A percentile compares a stretch with the other conserved stretches of the same genome.
Conservation (phyloP, 2,888 invertebrate genomes). For the Nemotelus nigrinus region DNA sequence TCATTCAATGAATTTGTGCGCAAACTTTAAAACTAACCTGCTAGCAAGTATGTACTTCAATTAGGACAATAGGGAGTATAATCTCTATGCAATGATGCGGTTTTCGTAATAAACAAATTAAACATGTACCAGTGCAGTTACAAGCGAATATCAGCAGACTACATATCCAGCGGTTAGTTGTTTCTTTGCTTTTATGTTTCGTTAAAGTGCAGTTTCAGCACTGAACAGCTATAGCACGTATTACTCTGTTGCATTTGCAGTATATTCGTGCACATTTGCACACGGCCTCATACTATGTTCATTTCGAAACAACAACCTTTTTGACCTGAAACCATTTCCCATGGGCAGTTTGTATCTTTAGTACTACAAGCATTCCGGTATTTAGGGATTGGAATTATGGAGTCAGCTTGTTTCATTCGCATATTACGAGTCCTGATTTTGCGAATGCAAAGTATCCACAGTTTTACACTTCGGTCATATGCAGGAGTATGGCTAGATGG, state of each 20-base stretch:
- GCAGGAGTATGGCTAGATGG: too few species aligned
- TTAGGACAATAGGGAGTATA: not conserved
- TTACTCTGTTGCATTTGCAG: slow-evolving; percentile 1
- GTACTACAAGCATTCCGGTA: not conserved
- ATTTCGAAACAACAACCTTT: not conserved
- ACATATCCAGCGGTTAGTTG: not conserved
- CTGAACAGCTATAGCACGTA: too few species aligned
- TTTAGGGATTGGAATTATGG: slow-evolving; percentile 1
- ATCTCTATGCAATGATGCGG: slow-evolving; percentile 3
- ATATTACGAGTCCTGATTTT: slow-evolving; percentile 1
- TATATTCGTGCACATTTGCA: too few species aligned
- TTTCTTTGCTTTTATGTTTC: not conserved
- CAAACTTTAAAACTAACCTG: too few species aligned
- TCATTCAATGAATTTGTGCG: too few species aligned
- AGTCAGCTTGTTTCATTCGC: not conserved
- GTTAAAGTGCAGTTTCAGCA: not conserved
- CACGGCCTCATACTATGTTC: too few species aligned
- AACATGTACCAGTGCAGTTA: slow-evolving; percentile 25
- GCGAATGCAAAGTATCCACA: not conserved
- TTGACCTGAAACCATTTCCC: not conserved
- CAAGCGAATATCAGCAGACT: not conserved
- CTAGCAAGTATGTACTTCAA: too few species aligned
- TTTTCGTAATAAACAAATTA: slow-evolving; percentile 32
- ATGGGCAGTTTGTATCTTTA: not conserved
- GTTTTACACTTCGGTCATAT: too few species aligned